Evolutionary conservation across 1,140 invertebrate species (phyloP).

Genomic region (Sycobia sp.): DNA sequence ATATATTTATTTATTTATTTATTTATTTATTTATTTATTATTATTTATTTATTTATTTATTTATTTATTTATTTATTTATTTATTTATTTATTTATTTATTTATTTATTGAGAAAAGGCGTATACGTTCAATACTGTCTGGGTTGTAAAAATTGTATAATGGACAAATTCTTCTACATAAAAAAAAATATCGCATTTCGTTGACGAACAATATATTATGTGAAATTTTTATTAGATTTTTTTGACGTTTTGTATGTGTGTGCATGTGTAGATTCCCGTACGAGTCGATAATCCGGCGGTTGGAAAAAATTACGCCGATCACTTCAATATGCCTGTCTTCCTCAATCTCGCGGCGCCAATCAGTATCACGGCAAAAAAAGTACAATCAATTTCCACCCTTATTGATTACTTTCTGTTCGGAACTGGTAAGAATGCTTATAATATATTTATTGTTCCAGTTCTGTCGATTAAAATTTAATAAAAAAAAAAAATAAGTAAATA

Average conservation of each 20-base stretch:
- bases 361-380: slow-evolving; percentile 71
- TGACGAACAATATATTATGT: neutral
- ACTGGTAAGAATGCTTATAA: slow-evolving; percentile 61
- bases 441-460: too few species aligned
- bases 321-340: slow-evolving; percentile 71
- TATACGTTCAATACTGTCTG: neutral
- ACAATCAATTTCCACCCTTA: slow-evolving; percentile 62
- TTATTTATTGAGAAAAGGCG: too few species aligned
- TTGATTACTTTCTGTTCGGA: slow-evolving; percentile 67
- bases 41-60: too few species aligned
- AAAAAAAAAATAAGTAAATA: too few species aligned
- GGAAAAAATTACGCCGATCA: slow-evolving; percentile 76
- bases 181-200: too few species aligned
- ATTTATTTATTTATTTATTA: too few species aligned
- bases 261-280: slow-evolving; percentile 55
- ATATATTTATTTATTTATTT: too few species aligned
- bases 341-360: slow-evolving; percentile 67
- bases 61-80: too few species aligned
- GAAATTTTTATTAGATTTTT: neutral
- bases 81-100: neutral
- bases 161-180: too few species aligned
- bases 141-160: neutral
- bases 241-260: neutral
- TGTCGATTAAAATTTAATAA: too few species aligned
- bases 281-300: slow-evolving; percentile 64